phyloP scores from a whole-genome alignment of 2,113 vertebrate genomes.

The Pterocles burchelli region DNA sequence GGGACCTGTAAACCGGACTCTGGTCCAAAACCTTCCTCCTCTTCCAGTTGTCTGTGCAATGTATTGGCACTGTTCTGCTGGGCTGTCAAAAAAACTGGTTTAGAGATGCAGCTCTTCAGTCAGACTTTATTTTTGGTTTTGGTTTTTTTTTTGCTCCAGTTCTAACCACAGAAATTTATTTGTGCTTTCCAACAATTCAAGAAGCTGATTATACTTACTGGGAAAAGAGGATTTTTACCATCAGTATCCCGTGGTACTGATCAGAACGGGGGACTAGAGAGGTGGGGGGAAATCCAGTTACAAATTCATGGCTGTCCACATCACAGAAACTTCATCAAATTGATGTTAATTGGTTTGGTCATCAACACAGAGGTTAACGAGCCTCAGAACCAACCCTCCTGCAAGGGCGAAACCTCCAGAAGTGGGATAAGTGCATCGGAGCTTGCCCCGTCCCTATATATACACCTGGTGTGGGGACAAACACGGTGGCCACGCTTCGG shows the following conservation, averaged over 20 bases:
- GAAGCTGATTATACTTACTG: constrained; percentile 63
- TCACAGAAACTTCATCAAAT: constrained; percentile 23
- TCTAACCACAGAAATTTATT: constrained; percentile 63
- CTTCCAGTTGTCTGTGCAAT: constrained; percentile 84
- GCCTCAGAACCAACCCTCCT: constrained; percentile 31
- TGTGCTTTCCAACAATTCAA: constrained; percentile 29
- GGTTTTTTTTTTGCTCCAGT: constrained; percentile 72
- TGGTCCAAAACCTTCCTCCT: constrained; percentile 86
- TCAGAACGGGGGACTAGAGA: background rate
- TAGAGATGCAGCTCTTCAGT: constrained; percentile 83
- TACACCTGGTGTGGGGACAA: background rate
- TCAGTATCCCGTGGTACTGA: background rate
- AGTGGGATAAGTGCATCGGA: background rate
- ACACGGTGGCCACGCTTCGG: background rate
- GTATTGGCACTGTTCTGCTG: constrained; percentile 82
- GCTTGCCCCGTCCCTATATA: background rate
- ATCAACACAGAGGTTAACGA: background rate
- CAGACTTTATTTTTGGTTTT: constrained; percentile 7
- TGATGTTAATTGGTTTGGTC: constrained; percentile 3
- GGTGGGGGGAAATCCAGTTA: background rate
- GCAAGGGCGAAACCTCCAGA: background rate
- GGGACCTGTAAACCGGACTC: constrained; percentile 84
- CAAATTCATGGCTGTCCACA: constrained; percentile 25
- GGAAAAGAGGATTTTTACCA: constrained; percentile 7
- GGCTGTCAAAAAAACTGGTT: constrained; percentile 85